Base-by-base conservation (phyloP, 2,797 vertebrate genomes). In the Chaetophractus vellerosus region DNA sequence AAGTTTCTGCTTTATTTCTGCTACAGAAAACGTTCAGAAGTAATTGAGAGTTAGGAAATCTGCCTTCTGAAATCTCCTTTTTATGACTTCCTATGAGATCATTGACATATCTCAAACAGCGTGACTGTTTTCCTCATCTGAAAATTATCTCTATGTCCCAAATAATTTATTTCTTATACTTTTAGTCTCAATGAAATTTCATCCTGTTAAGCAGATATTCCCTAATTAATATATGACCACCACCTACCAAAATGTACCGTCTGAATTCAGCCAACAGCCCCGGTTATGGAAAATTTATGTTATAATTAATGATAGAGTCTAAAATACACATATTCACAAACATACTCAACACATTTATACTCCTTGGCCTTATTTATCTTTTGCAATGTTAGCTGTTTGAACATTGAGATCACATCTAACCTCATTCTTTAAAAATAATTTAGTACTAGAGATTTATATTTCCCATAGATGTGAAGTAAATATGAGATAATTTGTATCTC, bases 141-240 rank as follows among this genome's bases (percentile, higher is more conserved):
- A 91, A 96, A 87, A 75, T 1, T 87, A 85, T 41, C n/a, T 80
- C 33, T 8, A 9, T 63, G 3, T 19, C 6, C 11, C 33, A 84
- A 80, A 80, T 88, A 3, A 88, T 69, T 69, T 4, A 5, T 33
- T 81, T 87, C 19, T 71, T 92, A 6, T 66, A 1, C 1, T 93
- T 93, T 88, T 64, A n/a, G 7, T 21, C 45, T 81, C 64, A n/a
- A 18, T 66, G 24, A 79, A 96, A 84, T 71, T 78, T n/a, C 79
- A 36, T 79, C 15, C 9, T 74, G 1, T 90, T 91, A 88, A 50
- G 4, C n/a, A 50, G 6, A 10, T n/a, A 3, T 16, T 87, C 24
- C 24, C 19, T 89, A 66, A 36, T 76, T 86, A 94, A 64, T 80
- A 5, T 57, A 48, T 76, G 48, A 75, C 19, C 36, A 72, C 9